Percentiles rank a stretch among this genome's conserved stretches.
phyloP scores from a whole-genome alignment of 1,140 invertebrate species.

The Stratiolaelaps scimitus region DNA sequence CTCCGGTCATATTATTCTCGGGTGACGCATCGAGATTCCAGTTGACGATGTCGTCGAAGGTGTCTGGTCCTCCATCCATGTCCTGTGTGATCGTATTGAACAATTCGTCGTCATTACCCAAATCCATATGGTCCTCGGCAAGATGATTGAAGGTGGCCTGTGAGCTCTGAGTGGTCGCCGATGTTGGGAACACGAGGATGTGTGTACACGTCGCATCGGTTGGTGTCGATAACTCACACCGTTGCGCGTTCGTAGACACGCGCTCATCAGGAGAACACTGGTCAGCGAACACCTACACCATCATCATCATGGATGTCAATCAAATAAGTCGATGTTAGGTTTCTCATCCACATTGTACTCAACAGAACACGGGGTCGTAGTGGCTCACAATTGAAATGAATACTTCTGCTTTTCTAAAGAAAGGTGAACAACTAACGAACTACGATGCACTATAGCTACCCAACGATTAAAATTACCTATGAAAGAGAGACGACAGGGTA shows the following conservation, averaged over 20 bases:
- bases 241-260: slow-evolving; percentile 53
- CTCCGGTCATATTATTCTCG: slow-evolving; percentile 35
- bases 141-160: slow-evolving; percentile 35
- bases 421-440: too few species aligned
- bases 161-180: slow-evolving; percentile 65
- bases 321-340: too few species aligned
- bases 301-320: too few species aligned
- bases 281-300: slow-evolving; percentile 65
- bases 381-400: too few species aligned
- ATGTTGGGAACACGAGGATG: slow-evolving; percentile 96
- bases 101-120: slow-evolving; percentile 61
- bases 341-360: too few species aligned
- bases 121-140: slow-evolving; percentile 44
- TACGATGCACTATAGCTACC: too few species aligned
- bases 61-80: slow-evolving; percentile 44
- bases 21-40: slow-evolving; percentile 43
- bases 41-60: slow-evolving; percentile 57
- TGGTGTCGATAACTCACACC: slow-evolving; percentile 57
- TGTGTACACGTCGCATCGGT: slow-evolving; percentile 92
- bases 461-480: too few species aligned
- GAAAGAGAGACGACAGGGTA: too few species aligned
- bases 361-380: too few species aligned
- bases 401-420: too few species aligned
- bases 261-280: slow-evolving; percentile 69
- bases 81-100: slow-evolving; percentile 57